A percentile compares a stretch with the other conserved stretches of the same genome.
Conservation (phyloP, 1,140 invertebrate genomes). For the Heliconius himera region DNA sequence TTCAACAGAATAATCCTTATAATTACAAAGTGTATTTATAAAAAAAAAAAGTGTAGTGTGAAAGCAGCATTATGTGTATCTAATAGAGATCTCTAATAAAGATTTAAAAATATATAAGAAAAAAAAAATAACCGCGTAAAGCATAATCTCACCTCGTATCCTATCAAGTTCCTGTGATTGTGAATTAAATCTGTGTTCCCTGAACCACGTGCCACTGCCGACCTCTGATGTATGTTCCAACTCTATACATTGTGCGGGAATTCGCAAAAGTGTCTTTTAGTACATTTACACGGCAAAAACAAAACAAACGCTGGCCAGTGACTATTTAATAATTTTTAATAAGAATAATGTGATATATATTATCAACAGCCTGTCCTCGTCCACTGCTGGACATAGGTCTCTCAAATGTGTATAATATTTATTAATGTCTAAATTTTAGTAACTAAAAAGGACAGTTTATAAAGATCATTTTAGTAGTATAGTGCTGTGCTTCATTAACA, state of each 20-base stretch:
- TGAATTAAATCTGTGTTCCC: conserved; percentile 84
- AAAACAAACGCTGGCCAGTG: conserved; percentile 58
- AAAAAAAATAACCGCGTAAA: conserved; percentile 8
- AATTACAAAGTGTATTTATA: conserved; percentile 11
- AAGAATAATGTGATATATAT: too few species aligned
- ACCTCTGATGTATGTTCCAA: conserved; percentile 80
- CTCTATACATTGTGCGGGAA: conserved; percentile 77
- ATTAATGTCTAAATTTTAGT: too few species aligned
- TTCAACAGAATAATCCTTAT: not conserved
- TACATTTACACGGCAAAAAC: conserved; percentile 80
- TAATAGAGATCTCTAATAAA: conserved; percentile 16
- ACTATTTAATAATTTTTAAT: conserved; percentile 44
- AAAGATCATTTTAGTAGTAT: too few species aligned
- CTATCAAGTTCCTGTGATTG: conserved; percentile 83
- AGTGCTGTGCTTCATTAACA: too few species aligned
- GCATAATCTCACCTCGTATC: conserved; percentile 72
- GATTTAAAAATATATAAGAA: not conserved
- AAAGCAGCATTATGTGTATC: conserved; percentile 27
- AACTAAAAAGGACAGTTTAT: too few species aligned
- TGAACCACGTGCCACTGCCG: conserved; percentile 83
- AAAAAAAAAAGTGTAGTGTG: conserved; percentile 1
- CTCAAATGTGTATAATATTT: too few species aligned
- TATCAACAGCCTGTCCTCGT: too few species aligned
- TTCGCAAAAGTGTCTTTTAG: conserved; percentile 75
- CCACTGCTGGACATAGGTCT: too few species aligned